A percentile compares a stretch with the other conserved stretches of the same genome.
phyloP scores from a whole-genome alignment of 2,888 invertebrate species.

The Eumacrocentrus americanus region DNA sequence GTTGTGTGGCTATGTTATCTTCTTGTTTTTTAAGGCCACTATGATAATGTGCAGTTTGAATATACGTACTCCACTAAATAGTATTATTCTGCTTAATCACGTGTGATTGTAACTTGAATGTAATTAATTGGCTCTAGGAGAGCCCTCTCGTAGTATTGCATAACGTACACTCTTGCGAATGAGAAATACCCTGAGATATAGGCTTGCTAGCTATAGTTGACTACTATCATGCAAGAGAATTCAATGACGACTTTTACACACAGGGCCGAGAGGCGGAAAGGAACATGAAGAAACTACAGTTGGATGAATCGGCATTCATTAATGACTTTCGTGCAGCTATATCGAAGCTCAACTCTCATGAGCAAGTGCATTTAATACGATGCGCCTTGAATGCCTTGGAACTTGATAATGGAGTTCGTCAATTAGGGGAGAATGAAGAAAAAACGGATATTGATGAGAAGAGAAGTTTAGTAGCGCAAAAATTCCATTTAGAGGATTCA shows the following conservation, averaged over 20 bases:
- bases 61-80: no score
- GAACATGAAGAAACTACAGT: slow-evolving; percentile 50
- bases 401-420: slow-evolving; percentile 20
- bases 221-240: slow-evolving; percentile 12
- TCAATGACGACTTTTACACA: slow-evolving; percentile 22
- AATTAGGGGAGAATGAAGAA: slow-evolving; percentile 45
- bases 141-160: slow-evolving; percentile 3
- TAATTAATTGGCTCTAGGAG: slow-evolving; percentile 2
- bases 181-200: neutral
- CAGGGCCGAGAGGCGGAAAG: slow-evolving; percentile 56
- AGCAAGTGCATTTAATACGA: slow-evolving; percentile 52
- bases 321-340: slow-evolving; percentile 56
- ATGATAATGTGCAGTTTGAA: no score
- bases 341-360: slow-evolving; percentile 55
- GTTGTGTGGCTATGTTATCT: neutral
- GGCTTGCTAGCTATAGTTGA: neutral
- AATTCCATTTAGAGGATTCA: slow-evolving; percentile 36
- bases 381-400: slow-evolving; percentile 55
- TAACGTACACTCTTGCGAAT: slow-evolving; percentile 4
- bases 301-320: slow-evolving; percentile 52
- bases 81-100: slow-evolving; percentile 2
- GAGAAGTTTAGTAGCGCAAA: slow-evolving; percentile 36
- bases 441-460: slow-evolving; percentile 46
- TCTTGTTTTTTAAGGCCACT: no score
- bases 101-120: neutral